Conservation (phyloP, 2,113 vertebrate genomes). For the Bettongia penicillata region DNA sequence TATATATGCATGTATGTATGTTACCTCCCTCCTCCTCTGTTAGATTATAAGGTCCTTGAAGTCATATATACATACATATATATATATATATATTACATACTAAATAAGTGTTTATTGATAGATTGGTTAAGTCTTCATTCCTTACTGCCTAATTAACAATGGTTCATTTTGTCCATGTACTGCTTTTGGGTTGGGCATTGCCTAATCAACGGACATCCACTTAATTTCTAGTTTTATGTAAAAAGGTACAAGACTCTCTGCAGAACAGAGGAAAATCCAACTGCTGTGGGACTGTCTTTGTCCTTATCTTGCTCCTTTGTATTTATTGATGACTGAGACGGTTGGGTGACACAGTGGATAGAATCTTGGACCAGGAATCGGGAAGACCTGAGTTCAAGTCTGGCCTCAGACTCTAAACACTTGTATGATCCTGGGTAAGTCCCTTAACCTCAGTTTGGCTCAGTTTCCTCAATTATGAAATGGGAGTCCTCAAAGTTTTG, state of each 20-base stretch:
- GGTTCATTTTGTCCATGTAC: not conserved
- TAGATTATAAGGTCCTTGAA: not conserved
- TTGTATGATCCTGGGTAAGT: not conserved
- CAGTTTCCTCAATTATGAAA: not conserved
- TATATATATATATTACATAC: no score
- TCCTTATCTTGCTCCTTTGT: not conserved
- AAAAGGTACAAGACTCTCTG: not conserved
- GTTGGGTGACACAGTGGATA: not conserved
- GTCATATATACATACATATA: no score
- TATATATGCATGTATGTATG: no score
- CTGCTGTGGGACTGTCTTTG: not conserved
- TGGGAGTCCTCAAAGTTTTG: not conserved
- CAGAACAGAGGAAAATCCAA: not conserved
- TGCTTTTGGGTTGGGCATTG: not conserved
- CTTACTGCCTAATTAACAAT: not conserved
- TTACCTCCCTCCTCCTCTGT: not conserved
- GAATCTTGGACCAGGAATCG: not conserved
- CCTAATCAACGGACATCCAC: not conserved
- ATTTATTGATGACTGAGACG: not conserved
- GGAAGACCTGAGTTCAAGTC: not conserved
- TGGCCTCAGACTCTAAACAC: not conserved
- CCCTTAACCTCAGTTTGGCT: not conserved
- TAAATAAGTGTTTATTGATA: not conserved
- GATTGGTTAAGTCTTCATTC: not conserved
- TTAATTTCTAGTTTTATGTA: not conserved